These are phyloP conservation scores for Cydia fagiglandana DNA, from an alignment of 1,140 invertebrate species.

Conservation along the genomic window DNA sequence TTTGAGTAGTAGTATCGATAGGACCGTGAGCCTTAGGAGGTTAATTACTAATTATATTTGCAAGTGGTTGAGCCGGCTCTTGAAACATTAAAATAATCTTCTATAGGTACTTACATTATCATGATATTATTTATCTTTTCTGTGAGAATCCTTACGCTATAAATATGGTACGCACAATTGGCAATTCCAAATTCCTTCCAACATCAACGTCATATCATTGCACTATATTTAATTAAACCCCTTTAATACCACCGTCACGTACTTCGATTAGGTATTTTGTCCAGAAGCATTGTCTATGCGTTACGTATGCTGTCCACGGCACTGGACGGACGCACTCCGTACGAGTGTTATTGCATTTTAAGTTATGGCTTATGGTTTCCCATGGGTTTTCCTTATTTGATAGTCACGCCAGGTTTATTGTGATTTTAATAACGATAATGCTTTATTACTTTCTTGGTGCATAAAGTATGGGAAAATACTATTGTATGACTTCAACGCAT, in stretches of 20 bases:
- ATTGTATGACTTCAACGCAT: too few species aligned
- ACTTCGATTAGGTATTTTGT: constrained; percentile 25
- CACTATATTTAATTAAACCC: constrained; percentile 21
- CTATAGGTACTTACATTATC: too few species aligned
- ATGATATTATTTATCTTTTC: too few species aligned
- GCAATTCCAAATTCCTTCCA: neutral
- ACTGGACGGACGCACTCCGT: neutral
- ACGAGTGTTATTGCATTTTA: constrained; percentile 8
- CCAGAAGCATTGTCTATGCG: constrained; percentile 16
- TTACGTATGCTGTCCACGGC: constrained; percentile 5
- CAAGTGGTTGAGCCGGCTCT: too few species aligned
- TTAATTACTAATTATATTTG: too few species aligned
- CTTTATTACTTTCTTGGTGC: neutral
- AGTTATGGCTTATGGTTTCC: constrained; percentile 12
- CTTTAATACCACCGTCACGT: constrained; percentile 23
- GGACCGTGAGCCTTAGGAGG: too few species aligned
- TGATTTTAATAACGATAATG: neutral
- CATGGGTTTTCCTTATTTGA: constrained; percentile 14
- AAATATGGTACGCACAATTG: too few species aligned
- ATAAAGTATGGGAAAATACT: neutral
- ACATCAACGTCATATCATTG: constrained; percentile 8
- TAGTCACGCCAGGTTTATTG: neutral
- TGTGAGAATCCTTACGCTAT: too few species aligned
- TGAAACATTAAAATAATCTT: too few species aligned
- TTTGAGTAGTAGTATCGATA: too few species aligned